A percentile compares a stretch with the other conserved stretches of the same genome.
These are phyloP conservation scores for Pampus argenteus DNA, from an alignment of 2,797 vertebrate species.

Conservation along the genomic window DNA sequence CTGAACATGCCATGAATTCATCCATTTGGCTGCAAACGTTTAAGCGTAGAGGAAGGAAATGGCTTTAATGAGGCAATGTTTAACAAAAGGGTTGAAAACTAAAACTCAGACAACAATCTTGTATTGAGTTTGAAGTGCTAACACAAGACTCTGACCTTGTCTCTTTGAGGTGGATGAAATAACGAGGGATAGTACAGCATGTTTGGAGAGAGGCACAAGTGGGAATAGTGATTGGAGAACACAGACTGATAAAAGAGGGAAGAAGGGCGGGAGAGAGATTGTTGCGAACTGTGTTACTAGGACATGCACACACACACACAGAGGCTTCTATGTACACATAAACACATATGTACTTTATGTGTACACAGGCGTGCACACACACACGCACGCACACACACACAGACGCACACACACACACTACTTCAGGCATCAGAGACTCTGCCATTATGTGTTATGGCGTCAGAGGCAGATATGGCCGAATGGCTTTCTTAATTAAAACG, in stretches of 20 bases:
- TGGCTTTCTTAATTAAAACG: conserved; percentile 89
- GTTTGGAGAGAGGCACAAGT: conserved; percentile 75
- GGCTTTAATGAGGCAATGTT: conserved; percentile 55
- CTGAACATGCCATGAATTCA: conserved; percentile 15
- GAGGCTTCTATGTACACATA: neutral
- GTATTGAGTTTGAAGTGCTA: conserved; percentile 72
- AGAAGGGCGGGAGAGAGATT: conserved; percentile 61
- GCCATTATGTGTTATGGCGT: conserved; percentile 81
- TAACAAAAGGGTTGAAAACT: conserved; percentile 54
- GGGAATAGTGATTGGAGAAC: conserved; percentile 75
- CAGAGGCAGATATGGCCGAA: conserved; percentile 85
- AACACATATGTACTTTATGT: neutral
- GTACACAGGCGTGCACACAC: conserved; percentile 7
- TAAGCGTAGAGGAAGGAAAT: conserved; percentile 32
- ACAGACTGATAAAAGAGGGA: conserved; percentile 76
- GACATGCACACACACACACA: conserved; percentile 39
- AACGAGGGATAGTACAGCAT: conserved; percentile 70
- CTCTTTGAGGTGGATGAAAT: conserved; percentile 70
- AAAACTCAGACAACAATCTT: conserved; percentile 55
- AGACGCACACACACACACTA: conserved; percentile 55
- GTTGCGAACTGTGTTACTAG: conserved; percentile 78
- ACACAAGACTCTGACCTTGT: conserved; percentile 75
- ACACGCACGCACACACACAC: conserved; percentile 15
- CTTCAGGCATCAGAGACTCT: conserved; percentile 81
- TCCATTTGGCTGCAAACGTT: conserved; percentile 36